Evolutionary conservation across 1,140 invertebrate genomes (phyloP).

Genomic region (Drosophila orena): DNA sequence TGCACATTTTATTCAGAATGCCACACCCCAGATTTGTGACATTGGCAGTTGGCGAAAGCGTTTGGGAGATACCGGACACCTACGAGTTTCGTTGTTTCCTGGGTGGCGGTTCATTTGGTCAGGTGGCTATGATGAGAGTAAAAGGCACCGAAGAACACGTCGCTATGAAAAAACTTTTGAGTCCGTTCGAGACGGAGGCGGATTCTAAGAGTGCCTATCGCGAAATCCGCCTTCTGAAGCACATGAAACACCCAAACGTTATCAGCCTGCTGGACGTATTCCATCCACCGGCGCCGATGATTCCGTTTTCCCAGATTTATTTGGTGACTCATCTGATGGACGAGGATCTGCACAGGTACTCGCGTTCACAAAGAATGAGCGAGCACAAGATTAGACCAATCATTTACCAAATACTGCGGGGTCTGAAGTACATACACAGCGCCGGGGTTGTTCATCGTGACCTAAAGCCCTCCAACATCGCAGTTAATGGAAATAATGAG

Average conservation of each 20-base stretch:
- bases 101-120: constrained; percentile 98
- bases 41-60: constrained; percentile 96
- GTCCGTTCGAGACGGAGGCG: constrained; percentile 98
- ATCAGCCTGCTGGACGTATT: constrained; percentile 96
- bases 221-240: constrained; percentile 97
- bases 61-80: constrained; percentile 97
- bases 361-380: constrained; percentile 96
- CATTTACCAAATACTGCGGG: constrained; percentile 98
- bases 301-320: constrained; percentile 96
- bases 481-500: constrained; percentile 99
- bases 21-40: constrained; percentile 72
- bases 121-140: constrained; percentile 96
- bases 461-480: constrained; percentile 99
- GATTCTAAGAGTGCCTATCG: constrained; percentile 99
- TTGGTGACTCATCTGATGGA: constrained; percentile 99
- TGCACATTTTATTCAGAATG: constrained; percentile 1
- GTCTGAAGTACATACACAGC: constrained; percentile 99
- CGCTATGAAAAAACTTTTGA: constrained; percentile 98
- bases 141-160: constrained; percentile 91
- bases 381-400: constrained; percentile 99
- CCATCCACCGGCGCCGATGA: constrained; percentile 91
- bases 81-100: constrained; percentile 96
- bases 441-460: constrained; percentile 99
- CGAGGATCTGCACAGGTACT: constrained; percentile 98
- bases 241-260: constrained; percentile 99